A percentile compares a stretch with the other conserved stretches of the same genome.
phyloP scores from a whole-genome alignment of 2,113 vertebrate genomes.

The Pongo pygmaeus region DNA sequence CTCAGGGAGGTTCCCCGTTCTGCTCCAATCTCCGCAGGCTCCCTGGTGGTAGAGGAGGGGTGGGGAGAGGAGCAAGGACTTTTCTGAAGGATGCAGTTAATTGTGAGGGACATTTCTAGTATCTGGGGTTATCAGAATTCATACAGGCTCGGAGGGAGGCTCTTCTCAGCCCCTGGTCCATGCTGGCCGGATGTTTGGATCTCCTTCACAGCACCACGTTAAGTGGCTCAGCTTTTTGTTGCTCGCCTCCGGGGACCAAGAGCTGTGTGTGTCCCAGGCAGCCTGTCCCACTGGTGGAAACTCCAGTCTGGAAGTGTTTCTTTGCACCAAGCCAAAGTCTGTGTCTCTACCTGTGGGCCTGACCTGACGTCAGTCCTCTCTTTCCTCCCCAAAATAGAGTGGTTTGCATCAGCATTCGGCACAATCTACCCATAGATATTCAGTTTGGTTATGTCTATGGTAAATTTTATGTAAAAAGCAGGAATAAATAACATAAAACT shows the following conservation, averaged over 20 bases:
- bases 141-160: not conserved
- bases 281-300: not conserved
- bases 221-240: not conserved
- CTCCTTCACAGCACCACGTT: not conserved
- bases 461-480: not conserved
- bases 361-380: not conserved
- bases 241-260: not conserved
- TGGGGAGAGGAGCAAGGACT: not conserved
- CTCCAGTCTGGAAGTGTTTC: not conserved
- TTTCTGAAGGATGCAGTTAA: not conserved
- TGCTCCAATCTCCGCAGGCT: not conserved
- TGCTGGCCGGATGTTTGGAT: not conserved
- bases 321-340: not conserved
- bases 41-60: not conserved
- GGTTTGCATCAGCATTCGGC: not conserved
- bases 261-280: not conserved
- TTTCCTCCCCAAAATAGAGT: not conserved
- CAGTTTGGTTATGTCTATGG: not conserved
- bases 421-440: not conserved
- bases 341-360: not conserved
- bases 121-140: not conserved
- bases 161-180: not conserved
- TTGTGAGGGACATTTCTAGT: not conserved
- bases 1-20: not conserved
- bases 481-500: not conserved